Conservation (phyloP, 2,797 vertebrate genomes). For the Sebastes trivittatus region DNA sequence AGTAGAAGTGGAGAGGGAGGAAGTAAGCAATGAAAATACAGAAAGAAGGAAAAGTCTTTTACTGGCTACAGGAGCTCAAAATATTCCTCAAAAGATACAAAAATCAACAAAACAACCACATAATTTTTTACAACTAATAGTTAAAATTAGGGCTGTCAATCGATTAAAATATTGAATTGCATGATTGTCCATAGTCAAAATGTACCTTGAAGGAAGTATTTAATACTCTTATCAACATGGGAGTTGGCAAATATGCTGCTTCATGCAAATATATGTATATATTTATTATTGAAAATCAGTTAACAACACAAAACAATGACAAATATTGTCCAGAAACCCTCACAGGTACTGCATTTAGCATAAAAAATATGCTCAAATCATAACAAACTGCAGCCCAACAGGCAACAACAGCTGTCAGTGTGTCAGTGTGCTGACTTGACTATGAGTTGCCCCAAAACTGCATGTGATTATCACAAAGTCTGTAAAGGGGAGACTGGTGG, state of each 20-base stretch:
- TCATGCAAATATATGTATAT: background rate
- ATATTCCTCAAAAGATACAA: background rate
- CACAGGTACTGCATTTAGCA: background rate
- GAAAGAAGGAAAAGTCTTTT: background rate
- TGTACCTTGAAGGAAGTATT: background rate
- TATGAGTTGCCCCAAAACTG: too few species aligned
- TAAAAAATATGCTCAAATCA: background rate
- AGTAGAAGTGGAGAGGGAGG: slow-evolving; percentile 18
- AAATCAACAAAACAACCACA: background rate
- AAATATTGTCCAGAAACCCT: background rate
- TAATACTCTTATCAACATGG: background rate
- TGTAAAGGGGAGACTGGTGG: background rate
- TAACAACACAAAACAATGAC: background rate
- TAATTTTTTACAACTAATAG: background rate
- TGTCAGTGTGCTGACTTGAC: background rate
- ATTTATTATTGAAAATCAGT: background rate
- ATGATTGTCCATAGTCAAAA: too few species aligned
- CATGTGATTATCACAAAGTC: too few species aligned
- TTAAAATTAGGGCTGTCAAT: too few species aligned
- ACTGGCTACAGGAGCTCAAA: background rate
- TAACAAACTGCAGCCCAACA: background rate
- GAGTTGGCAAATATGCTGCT: background rate
- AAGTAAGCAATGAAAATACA: background rate
- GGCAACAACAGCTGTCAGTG: too few species aligned
- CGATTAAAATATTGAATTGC: too few species aligned